These are phyloP conservation scores for Pseudorectes ferrugineus DNA, from an alignment of 2,113 vertebrate genomes.

Conservation along the genomic window DNA sequence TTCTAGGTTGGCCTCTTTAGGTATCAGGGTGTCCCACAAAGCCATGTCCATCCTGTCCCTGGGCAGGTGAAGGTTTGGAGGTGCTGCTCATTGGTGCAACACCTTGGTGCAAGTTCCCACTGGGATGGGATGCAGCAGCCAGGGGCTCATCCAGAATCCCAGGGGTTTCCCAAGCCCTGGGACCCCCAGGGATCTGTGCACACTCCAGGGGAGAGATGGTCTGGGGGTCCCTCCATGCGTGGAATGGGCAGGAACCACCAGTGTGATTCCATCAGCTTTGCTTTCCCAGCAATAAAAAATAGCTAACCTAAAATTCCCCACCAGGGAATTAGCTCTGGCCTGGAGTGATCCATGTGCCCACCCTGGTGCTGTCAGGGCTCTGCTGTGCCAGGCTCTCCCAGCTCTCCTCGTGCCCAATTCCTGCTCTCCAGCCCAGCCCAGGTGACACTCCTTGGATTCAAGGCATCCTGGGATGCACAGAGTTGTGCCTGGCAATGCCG, in stretches of 20 bases:
- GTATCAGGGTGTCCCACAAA: background rate
- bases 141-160: background rate
- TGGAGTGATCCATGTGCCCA: fast-evolving
- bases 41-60: fast-evolving
- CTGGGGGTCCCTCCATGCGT: fast-evolving
- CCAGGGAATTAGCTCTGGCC: background rate
- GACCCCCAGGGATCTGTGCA: background rate
- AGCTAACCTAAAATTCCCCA: background rate
- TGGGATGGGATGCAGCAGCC: background rate
- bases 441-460: fast-evolving
- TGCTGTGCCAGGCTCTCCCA: fast-evolving
- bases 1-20: too few species aligned
- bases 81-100: background rate
- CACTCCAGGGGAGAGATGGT: background rate
- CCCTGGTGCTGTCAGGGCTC: background rate
- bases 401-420: background rate
- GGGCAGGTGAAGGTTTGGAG: fast-evolving
- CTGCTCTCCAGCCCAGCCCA: background rate
- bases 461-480: background rate
- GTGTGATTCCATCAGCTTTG: background rate
- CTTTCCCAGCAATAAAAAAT: background rate
- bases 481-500: fast-evolving
- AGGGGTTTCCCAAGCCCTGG: fast-evolving
- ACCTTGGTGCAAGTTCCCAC: background rate
- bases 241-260: background rate